These are phyloP conservation scores for Meiosimyza decipiens DNA, from an alignment of 2,888 invertebrate genomes.

Conservation along the genomic window DNA sequence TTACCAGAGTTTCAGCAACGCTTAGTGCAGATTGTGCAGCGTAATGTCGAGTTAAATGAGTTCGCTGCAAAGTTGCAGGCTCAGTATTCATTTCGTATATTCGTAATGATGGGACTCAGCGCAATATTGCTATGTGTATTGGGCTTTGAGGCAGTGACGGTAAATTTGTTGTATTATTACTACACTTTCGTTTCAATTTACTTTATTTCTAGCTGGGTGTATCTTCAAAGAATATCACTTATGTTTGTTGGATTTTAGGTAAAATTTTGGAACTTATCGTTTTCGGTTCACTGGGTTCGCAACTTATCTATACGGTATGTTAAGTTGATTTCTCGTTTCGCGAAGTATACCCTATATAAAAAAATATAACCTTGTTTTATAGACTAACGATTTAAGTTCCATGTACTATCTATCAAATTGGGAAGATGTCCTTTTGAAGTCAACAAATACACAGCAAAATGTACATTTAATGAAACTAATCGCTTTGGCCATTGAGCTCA, in stretches of 20 bases:
- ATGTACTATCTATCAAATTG: slow-evolving; percentile 50
- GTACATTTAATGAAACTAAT: slow-evolving; percentile 47
- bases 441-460: slow-evolving; percentile 43
- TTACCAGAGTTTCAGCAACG: slow-evolving; percentile 47
- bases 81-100: slow-evolving; percentile 56
- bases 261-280: slow-evolving; percentile 49
- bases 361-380: background rate
- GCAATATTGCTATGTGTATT: slow-evolving; percentile 55
- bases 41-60: slow-evolving; percentile 52
- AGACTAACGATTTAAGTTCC: slow-evolving; percentile 49
- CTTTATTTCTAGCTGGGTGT: slow-evolving; percentile 39
- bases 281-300: slow-evolving; percentile 49
- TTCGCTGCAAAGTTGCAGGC: slow-evolving; percentile 53
- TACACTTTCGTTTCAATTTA: background rate
- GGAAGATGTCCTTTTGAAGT: slow-evolving; percentile 46
- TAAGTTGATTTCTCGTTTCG: too few relatives aligned
- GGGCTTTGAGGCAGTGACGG: slow-evolving; percentile 56
- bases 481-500: slow-evolving; percentile 42
- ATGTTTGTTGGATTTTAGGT: slow-evolving; percentile 45
- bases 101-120: slow-evolving; percentile 56
- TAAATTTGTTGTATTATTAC: slow-evolving; percentile 38
- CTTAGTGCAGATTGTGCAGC: slow-evolving; percentile 47
- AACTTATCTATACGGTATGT: slow-evolving; percentile 46
- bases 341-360: too few relatives aligned
- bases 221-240: slow-evolving; percentile 43